Percentiles rank a stretch among this genome's conserved stretches.
These are phyloP conservation scores for Rhopilema esculentum DNA, from an alignment of 30 jellyfish, hydroid and myxozoan genomes.

Conservation along the genomic window DNA sequence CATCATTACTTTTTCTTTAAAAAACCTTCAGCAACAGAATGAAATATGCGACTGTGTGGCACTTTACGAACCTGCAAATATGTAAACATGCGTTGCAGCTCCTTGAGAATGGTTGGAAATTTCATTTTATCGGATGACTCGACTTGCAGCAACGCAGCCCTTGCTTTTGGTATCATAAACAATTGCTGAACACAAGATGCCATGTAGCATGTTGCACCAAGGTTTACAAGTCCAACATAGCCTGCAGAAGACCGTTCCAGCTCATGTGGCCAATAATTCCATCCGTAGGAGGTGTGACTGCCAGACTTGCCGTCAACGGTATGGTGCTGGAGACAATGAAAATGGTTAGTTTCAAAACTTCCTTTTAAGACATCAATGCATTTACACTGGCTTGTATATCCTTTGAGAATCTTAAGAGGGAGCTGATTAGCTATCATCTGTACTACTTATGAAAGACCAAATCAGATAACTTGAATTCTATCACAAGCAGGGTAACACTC, in stretches of 20 bases:
- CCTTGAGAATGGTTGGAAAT: constrained; percentile 79
- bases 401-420: too few relatives aligned
- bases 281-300: constrained; percentile 87
- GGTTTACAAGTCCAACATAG: constrained; percentile 94
- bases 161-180: constrained; percentile 95
- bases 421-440: too few relatives aligned
- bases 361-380: too few relatives aligned
- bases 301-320: constrained; percentile 70
- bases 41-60: too few relatives aligned
- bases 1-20: too few relatives aligned
- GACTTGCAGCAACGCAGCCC: constrained; percentile 80
- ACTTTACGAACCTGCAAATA: constrained; percentile 72
- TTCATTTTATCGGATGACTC: constrained; percentile 65
- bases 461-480: too few relatives aligned
- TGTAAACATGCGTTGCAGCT: constrained; percentile 96
- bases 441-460: too few relatives aligned
- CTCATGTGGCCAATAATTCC: constrained; percentile 99
- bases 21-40: too few relatives aligned
- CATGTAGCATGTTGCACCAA: constrained; percentile 99
- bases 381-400: too few relatives aligned
- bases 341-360: too few relatives aligned
- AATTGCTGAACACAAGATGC: constrained; percentile 98
- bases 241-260: constrained; percentile 97
- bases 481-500: too few relatives aligned
- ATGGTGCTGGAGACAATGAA: constrained; percentile 68